A percentile compares a stretch with the other conserved stretches of the same genome.
Evolutionary conservation across 1,140 invertebrate genomes (phyloP).

Genomic region (Argopecten irradians): DNA sequence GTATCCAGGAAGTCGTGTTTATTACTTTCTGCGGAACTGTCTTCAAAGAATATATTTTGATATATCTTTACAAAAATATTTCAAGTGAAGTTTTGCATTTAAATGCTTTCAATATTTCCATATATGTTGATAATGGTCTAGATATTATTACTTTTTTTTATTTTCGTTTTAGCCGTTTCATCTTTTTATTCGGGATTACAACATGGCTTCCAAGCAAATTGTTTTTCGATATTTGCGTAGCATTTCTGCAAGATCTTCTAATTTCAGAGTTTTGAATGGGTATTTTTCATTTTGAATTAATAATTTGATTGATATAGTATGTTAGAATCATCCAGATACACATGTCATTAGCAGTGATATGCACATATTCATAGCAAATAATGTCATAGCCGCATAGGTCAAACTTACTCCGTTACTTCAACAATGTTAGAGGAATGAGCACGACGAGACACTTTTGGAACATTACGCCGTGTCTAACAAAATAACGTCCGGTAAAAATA

Average conservation of each 20-base stretch:
- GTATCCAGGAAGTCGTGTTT: conserved; percentile 40
- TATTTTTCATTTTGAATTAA: neutral
- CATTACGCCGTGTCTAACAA: too few relatives aligned
- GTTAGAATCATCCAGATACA: neutral
- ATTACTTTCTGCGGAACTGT: neutral
- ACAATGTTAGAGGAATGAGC: too few relatives aligned
- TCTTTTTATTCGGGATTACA: neutral
- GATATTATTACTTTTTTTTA: too few relatives aligned
- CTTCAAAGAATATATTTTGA: neutral
- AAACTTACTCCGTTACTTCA: too few relatives aligned
- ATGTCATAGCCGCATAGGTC: too few relatives aligned
- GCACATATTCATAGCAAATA: too few relatives aligned
- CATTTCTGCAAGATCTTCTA: neutral
- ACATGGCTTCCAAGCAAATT: conserved; percentile 9
- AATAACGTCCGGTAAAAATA: too few relatives aligned
- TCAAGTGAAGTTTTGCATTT: too few relatives aligned
- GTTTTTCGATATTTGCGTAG: neutral
- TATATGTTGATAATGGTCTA: neutral
- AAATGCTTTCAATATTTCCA: too few relatives aligned
- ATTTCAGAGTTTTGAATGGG: neutral
- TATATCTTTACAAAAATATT: too few relatives aligned
- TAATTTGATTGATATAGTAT: neutral
- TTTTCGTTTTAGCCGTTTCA: neutral
- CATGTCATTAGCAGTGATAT: neutral
- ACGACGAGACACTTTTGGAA: too few relatives aligned